Conservation (phyloP, 2,888 invertebrate species). For the Dinocampus coccinellae region DNA sequence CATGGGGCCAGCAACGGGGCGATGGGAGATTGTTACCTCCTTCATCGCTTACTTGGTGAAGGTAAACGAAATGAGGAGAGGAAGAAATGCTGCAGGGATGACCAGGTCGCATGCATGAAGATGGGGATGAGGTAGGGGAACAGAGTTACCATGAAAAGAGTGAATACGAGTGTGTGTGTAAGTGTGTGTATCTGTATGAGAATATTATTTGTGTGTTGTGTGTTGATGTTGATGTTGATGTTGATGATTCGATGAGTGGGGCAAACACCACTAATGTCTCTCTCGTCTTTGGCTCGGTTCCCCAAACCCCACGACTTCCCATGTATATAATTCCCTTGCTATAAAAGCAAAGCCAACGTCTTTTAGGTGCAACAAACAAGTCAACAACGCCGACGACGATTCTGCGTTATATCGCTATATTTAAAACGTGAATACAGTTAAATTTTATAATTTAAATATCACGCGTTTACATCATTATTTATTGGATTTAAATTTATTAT, state of each 20-base stretch:
- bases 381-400: conserved; percentile 57
- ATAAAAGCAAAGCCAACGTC: conserved; percentile 69
- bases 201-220: neutral
- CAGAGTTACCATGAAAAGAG: neutral
- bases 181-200: neutral
- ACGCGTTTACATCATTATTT: neutral
- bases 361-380: conserved; percentile 68
- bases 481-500: conserved; percentile 5
- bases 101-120: conserved; percentile 26
- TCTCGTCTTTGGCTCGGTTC: conserved; percentile 4
- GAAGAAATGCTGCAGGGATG: conserved; percentile 36
- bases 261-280: conserved; percentile 17
- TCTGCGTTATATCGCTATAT: conserved; percentile 41
- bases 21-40: neutral
- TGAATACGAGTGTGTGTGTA: neutral
- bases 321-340: conserved; percentile 52
- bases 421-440: conserved; percentile 27
- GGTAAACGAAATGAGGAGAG: conserved; percentile 45
- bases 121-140: conserved; percentile 24
- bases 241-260: conserved; percentile 10
- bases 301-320: conserved; percentile 44
- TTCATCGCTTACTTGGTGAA: conserved; percentile 36
- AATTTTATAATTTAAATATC: conserved; percentile 6
- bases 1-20: conserved; percentile 18
- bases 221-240: conserved; percentile 9